Base-by-base conservation (phyloP, 1,140 invertebrate genomes). In the Probaryconus sp. region DNA sequence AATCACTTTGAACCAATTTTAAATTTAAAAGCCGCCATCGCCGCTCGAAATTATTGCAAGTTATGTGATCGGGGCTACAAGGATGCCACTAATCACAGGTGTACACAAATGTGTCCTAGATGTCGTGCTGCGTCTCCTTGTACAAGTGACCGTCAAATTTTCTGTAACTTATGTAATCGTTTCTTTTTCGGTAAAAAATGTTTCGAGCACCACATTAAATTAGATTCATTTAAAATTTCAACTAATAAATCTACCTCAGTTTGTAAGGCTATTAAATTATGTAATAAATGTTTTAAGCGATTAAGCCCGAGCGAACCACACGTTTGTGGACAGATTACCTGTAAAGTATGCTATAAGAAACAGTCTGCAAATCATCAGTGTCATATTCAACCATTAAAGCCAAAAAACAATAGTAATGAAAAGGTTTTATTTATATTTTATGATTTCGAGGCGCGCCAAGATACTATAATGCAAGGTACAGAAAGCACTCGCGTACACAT, bases 401-500 rank as follows among this genome's bases (percentile, higher is more conserved):
- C n/a, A n/a, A 37, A 4, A 24, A 4, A 24, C 21, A 24, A 24
- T 3, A 24, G 7, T 7, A n/a, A 24, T 24, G 21, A 7, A 14
- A 37, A 51, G 11, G 9, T 14, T 10, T 42, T 64, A 18, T 64
- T 43, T 20, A n/a, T 64, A 7, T 64, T 51, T 33, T 64, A 64
- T 24, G 60, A 64, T 51, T 51, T 51, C 14, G 31, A 51, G 11
- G 24, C 16, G 2, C 48, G 31, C 2, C 33, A 51, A 10, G 48
- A 51, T 16, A 26, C 10, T 4, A 26, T 51, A 10, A 5, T 51
- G 5, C n/a, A 3, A 0, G 31, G 47, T 0, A 24, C 47, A 11
- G 1, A 24, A 13, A 28, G 37, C 0, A 6, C 4, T 20, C 6
- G 10, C 6, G 20, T 13, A 6, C 48, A 51, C 6, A 10, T 17